Percentiles rank a stretch among this genome's conserved stretches.
Evolutionary conservation across 35 echinoderm and acorn worm genomes (phyloP).

Genomic region (Heliocidaris erythrogramma): DNA sequence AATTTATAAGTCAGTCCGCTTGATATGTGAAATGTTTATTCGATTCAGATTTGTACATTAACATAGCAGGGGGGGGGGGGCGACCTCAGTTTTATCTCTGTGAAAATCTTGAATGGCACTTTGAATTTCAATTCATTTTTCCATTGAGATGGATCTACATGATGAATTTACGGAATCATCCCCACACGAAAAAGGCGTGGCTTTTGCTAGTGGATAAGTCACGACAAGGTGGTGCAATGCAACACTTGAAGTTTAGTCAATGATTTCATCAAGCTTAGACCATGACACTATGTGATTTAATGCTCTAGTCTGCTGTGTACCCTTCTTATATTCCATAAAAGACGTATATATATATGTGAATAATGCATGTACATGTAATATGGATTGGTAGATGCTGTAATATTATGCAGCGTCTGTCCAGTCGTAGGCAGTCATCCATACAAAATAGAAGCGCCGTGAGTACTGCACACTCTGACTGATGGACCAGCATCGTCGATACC

Average conservation of each 20-base stretch:
- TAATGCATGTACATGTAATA: neutral
- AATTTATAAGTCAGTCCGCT: neutral
- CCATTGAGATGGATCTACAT: neutral
- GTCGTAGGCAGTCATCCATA: neutral
- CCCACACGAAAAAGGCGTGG: neutral
- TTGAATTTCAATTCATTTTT: neutral
- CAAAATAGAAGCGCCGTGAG: neutral
- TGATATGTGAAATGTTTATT: too few relatives aligned
- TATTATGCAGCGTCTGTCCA: neutral
- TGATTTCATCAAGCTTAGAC: too few relatives aligned
- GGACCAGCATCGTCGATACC: neutral
- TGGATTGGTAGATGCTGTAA: neutral
- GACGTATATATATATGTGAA: neutral
- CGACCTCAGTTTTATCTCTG: too few relatives aligned
- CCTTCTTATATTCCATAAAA: neutral
- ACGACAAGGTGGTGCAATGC: too few relatives aligned
- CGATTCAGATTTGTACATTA: neutral
- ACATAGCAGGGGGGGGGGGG: neutral
- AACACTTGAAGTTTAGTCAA: too few relatives aligned
- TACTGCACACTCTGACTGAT: neutral
- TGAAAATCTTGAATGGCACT: neutral
- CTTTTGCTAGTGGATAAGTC: neutral
- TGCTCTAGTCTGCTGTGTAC: neutral
- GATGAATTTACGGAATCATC: neutral
- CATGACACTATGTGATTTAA: neutral